These are phyloP conservation scores for Pampusana beccarii DNA, from an alignment of 2,113 vertebrate species.

Conservation along the genomic window DNA sequence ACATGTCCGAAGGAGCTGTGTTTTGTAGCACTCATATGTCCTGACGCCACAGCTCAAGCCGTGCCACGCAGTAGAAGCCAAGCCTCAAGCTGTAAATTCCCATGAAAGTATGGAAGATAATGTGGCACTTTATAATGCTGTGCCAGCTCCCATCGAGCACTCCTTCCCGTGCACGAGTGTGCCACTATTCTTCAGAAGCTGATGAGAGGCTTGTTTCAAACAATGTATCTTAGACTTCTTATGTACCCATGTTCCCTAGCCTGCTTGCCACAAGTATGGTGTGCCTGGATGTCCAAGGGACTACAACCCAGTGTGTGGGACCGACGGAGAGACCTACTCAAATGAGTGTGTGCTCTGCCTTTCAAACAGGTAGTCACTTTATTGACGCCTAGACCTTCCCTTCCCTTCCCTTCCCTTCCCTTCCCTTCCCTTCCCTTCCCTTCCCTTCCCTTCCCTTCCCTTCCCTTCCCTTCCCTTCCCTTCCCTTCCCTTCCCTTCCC, in stretches of 20 bases:
- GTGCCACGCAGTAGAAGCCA: not conserved
- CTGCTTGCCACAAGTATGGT: not conserved
- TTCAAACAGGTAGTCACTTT: slow-evolving; percentile 52
- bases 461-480: too few species aligned
- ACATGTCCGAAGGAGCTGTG: not conserved
- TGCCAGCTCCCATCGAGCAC: rapidly evolving
- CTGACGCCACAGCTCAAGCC: not conserved
- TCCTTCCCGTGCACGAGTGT: rapidly evolving
- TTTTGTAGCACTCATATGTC: rapidly evolving
- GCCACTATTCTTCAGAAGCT: not conserved
- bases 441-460: too few species aligned
- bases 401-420: too few species aligned
- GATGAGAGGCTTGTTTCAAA: not conserved
- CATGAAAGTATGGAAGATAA: not conserved
- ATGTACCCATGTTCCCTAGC: slow-evolving; percentile 5
- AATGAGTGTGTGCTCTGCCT: slow-evolving; percentile 70
- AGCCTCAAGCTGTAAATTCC: not conserved
- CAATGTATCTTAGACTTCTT: not conserved
- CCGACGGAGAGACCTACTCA: slow-evolving; percentile 62
- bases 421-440: too few species aligned
- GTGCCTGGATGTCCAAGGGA: slow-evolving; percentile 28
- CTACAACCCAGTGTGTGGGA: slow-evolving; percentile 65
- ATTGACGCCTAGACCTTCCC: too few species aligned
- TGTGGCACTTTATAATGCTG: not conserved
- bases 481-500: too few species aligned